phyloP scores from a whole-genome alignment of 2,888 invertebrate species.

The Automeris io region DNA sequence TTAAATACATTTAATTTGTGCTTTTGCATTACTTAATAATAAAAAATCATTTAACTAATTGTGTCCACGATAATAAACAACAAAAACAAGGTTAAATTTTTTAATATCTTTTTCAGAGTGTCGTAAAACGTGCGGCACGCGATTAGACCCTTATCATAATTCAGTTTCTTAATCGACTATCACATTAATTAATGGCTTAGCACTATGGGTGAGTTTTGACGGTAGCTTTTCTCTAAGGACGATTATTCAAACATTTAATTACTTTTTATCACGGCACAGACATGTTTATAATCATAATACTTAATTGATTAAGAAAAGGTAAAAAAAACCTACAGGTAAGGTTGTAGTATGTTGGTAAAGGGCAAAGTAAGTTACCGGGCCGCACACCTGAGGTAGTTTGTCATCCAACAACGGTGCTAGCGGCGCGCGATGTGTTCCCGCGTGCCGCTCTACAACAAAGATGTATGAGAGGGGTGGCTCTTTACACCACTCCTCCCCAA shows the following conservation, averaged over 20 bases:
- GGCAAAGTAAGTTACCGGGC: neutral
- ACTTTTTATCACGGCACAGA: neutral
- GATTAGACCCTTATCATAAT: neutral
- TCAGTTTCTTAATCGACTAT: neutral
- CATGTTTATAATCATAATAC: neutral
- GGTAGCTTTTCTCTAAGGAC: neutral
- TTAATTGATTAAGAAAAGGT: neutral
- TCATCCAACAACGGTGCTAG: too few relatives aligned
- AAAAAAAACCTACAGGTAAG: neutral
- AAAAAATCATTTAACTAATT: too few relatives aligned
- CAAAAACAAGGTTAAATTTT: neutral
- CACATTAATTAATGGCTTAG: slow-evolving; percentile 1
- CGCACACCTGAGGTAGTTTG: too few relatives aligned
- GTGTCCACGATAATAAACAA: neutral
- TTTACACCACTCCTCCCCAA: too few relatives aligned
- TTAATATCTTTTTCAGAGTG: neutral
- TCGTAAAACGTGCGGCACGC: neutral
- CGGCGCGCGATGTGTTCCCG: too few relatives aligned
- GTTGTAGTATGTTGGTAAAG: neutral
- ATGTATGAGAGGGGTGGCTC: too few relatives aligned
- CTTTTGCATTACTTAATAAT: too few relatives aligned
- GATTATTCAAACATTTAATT: slow-evolving; percentile 1
- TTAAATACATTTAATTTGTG: too few relatives aligned
- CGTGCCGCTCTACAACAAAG: too few relatives aligned
- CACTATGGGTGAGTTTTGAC: slow-evolving; percentile 1